phyloP scores from a whole-genome alignment of 2,797 vertebrate species.

The Mus caroli region DNA sequence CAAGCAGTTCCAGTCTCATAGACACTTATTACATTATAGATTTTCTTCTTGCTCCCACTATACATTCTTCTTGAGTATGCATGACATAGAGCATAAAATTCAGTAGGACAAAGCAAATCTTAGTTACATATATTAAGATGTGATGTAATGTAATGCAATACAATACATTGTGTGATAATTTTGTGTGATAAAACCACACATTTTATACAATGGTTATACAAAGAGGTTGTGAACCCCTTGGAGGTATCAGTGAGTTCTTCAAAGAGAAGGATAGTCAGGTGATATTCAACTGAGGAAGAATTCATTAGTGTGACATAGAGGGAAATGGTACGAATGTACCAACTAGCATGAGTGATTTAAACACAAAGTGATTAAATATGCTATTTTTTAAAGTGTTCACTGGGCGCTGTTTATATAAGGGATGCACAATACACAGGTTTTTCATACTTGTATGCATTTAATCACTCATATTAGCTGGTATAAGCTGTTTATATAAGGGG shows the following conservation, averaged over 20 bases:
- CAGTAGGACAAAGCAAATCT: background rate
- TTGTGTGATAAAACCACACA: background rate
- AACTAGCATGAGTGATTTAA: background rate
- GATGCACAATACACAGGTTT: background rate
- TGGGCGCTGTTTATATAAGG: background rate
- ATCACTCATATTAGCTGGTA: background rate
- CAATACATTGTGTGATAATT: background rate
- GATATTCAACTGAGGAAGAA: background rate
- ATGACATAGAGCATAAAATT: slow-evolving; percentile 39
- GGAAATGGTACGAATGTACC: background rate
- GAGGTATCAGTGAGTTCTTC: background rate
- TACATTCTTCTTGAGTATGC: background rate
- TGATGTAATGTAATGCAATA: background rate
- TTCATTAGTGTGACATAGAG: background rate
- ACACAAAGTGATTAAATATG: background rate
- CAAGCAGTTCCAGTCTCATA: background rate
- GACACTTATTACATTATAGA: background rate
- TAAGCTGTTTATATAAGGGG: background rate
- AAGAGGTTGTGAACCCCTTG: background rate
- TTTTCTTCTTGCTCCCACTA: slow-evolving; percentile 18
- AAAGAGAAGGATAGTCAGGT: background rate
- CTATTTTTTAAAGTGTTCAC: background rate
- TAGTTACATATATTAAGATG: background rate
- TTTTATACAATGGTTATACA: background rate
- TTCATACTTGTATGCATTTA: background rate